Conservation (phyloP, 1,140 invertebrate genomes). For the Globodera rostochiensis region DNA sequence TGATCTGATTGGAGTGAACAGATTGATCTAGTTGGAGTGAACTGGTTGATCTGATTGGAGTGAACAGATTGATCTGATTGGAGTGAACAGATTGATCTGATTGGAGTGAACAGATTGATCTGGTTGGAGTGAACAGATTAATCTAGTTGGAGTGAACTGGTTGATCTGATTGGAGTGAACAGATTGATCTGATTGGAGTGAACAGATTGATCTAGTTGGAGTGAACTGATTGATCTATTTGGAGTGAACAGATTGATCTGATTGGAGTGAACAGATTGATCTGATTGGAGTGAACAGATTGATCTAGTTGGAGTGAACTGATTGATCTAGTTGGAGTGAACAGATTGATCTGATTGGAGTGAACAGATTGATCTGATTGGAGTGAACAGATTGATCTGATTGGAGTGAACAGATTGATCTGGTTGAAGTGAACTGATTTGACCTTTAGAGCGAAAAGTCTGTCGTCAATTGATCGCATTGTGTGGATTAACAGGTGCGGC, state of each 20-base stretch:
- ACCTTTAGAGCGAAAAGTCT: conserved; percentile 55
- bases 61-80: too few relatives aligned
- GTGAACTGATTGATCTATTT: neutral
- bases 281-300: conserved; percentile 25
- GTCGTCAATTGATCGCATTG: conserved; percentile 46
- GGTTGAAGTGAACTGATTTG: too few relatives aligned
- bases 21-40: neutral
- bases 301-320: neutral
- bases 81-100: too few relatives aligned
- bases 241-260: too few relatives aligned
- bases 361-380: conserved; percentile 57
- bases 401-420: neutral
- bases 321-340: neutral
- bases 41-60: neutral
- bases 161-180: neutral
- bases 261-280: conserved; percentile 55
- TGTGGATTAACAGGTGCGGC: conserved; percentile 54
- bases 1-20: conserved; percentile 44
- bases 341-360: neutral
- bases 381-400: neutral
- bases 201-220: conserved; percentile 57
- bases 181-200: neutral
- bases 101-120: conserved; percentile 59
- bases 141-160: neutral
- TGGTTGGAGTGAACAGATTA: conserved; percentile 16